Evolutionary conservation across 2,113 vertebrate genomes (phyloP).

Genomic region (Crocuta crocuta): DNA sequence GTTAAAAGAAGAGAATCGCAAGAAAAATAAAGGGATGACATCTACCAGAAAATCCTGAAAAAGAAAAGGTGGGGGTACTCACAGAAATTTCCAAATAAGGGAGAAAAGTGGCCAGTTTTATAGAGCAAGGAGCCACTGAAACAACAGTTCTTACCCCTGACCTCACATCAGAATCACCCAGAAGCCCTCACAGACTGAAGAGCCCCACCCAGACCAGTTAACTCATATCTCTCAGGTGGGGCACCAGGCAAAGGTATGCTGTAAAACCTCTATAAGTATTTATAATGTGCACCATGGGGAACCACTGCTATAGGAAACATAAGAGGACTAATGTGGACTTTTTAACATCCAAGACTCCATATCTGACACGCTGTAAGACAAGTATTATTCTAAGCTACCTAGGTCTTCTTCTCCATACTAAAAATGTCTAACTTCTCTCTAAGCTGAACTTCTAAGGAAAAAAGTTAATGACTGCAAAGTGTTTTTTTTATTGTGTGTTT

Average conservation of each 20-base stretch:
- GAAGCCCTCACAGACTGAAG: neutral
- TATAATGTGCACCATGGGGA: neutral
- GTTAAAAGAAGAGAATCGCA: conserved; percentile 42
- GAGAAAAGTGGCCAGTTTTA: neutral
- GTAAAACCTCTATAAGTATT: neutral
- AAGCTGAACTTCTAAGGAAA: neutral
- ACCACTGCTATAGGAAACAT: neutral
- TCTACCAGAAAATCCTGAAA: neutral
- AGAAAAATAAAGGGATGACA: conserved; percentile 13
- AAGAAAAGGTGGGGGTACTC: neutral
- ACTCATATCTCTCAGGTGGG: neutral
- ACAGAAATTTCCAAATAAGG: conserved; percentile 11
- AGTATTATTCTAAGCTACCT: neutral
- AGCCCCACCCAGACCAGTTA: neutral
- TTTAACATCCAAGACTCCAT: neutral
- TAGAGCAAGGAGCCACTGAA: neutral
- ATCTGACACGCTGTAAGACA: neutral
- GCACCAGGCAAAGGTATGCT: neutral
- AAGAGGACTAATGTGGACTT: neutral
- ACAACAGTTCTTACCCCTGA: neutral
- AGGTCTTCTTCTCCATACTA: neutral
- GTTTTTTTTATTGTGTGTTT: neutral
- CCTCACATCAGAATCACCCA: neutral
- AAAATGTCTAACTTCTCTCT: neutral
- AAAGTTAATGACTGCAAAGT: neutral